Evolutionary conservation across 2,797 vertebrate species (phyloP).

Genomic region (Tragelaphus oryx): DNA sequence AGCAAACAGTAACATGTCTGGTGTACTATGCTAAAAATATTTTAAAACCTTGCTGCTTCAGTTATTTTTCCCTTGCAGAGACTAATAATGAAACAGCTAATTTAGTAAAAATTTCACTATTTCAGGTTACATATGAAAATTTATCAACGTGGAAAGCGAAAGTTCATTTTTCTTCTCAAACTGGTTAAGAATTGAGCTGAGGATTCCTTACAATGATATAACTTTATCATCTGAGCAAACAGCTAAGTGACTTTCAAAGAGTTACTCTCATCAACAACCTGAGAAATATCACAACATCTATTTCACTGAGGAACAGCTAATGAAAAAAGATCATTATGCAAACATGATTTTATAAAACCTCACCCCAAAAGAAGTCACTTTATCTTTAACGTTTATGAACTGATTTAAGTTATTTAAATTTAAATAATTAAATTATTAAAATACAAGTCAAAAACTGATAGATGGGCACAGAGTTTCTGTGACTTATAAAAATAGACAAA

Average conservation of each 20-base stretch:
- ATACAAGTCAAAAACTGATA: not conserved
- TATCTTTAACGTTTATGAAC: not conserved
- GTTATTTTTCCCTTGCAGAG: not conserved
- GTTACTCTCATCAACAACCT: not conserved
- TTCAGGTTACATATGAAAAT: not conserved
- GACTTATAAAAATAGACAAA: not conserved
- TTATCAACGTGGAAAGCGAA: not conserved
- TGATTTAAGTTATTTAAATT: not conserved
- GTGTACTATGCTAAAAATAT: not conserved
- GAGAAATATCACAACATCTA: not conserved
- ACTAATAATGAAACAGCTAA: constrained; percentile 3
- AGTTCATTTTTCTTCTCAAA: not conserved
- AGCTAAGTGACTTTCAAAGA: not conserved
- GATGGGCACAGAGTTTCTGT: not conserved
- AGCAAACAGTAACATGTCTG: not conserved
- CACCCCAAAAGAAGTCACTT: not conserved
- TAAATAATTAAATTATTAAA: not conserved
- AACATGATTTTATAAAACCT: not conserved
- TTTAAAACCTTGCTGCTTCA: not conserved
- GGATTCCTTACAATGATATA: not conserved
- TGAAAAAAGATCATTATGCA: not conserved
- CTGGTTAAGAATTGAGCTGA: not conserved
- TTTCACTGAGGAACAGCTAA: not conserved
- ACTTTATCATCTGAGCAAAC: not conserved
- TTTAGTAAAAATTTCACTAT: not conserved